These are phyloP conservation scores for Eriosoma lanigerum DNA, from an alignment of 1,140 invertebrate species.

Conservation along the genomic window DNA sequence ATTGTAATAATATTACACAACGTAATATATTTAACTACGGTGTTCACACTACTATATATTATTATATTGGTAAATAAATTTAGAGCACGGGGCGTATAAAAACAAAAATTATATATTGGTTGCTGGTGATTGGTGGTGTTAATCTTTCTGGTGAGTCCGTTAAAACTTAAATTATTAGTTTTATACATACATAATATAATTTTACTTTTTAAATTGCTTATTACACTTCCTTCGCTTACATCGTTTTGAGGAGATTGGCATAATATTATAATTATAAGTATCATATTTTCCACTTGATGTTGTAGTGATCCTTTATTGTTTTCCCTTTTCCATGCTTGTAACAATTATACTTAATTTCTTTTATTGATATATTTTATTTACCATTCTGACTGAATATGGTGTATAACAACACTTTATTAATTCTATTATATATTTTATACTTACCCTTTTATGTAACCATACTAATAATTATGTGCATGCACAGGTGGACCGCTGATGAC, in stretches of 20 bases:
- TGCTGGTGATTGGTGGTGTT: constrained; percentile 51
- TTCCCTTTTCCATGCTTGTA: neutral
- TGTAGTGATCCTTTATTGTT: neutral
- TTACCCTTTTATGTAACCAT: neutral
- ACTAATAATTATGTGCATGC: neutral
- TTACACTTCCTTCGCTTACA: constrained; percentile 35
- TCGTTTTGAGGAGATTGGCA: neutral
- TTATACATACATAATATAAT: constrained; percentile 20
- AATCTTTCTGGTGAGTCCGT: constrained; percentile 50
- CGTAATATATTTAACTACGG: constrained; percentile 38
- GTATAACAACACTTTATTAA: too few relatives aligned
- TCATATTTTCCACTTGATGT: neutral
- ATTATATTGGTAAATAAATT: constrained; percentile 32
- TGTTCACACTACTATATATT: constrained; percentile 14
- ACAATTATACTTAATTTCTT: neutral
- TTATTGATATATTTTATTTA: neutral
- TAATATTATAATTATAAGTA: neutral
- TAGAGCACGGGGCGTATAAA: constrained; percentile 49
- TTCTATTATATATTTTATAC: neutral
- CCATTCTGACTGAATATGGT: neutral
- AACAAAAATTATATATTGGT: constrained; percentile 47
- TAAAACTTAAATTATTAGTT: constrained; percentile 34
- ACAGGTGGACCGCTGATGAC: constrained; percentile 40
- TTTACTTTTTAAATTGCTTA: constrained; percentile 16
- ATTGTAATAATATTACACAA: constrained; percentile 11